Evolutionary conservation across 2,113 vertebrate species (phyloP), one percentile per base, ranked within the genome.

Genomic region (Notarius quadriscutis): DNA sequence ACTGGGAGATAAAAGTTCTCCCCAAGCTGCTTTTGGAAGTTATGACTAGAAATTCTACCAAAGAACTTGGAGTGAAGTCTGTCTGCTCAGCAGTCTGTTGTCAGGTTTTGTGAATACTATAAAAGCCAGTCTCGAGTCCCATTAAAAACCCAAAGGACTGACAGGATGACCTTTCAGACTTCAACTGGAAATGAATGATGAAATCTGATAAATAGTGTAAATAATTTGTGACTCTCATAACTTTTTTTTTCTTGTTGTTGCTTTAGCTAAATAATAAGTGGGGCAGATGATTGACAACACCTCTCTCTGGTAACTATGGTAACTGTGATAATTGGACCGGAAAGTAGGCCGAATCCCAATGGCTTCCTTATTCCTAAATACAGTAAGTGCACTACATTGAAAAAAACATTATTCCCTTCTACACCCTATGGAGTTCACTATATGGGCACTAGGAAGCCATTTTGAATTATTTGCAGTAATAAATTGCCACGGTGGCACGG

Each of bases 1-100:
- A 57, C 51, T 25, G 83, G n/a, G 67, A 72, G 34, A 72, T 22
- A 71, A 84, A 84, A 84, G 50, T 84, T 84, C 51, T 72, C 27
- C n/a, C n/a, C 17, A 18, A 84, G 65, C 63, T 84, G n/a, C 63
- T 71, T 69, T 84, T 22, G 55, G 17, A 60, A 62, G 79, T 60
- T 81, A 62, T 62, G 62, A 81, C 48, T 20, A 18, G 5, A 81
- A 62, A 34, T 25, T 62, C 6, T 62, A 62, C 20, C 57, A 48
- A 81, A 81, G 30, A 30, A 18, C 57, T 41, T 48, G 0, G 41
- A 53, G 18, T 81, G 78, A 81, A 41, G 55, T 81, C 57, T 81
- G 79, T 41, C 8, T 20, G 41, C 4, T 60, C 30, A 14, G 57
- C 30, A 22, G 55, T 17, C 78, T 58, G 3, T 18, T 60, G 27